Evolutionary conservation across 2,113 vertebrate genomes (phyloP).

Genomic region (Pelusios castaneus): DNA sequence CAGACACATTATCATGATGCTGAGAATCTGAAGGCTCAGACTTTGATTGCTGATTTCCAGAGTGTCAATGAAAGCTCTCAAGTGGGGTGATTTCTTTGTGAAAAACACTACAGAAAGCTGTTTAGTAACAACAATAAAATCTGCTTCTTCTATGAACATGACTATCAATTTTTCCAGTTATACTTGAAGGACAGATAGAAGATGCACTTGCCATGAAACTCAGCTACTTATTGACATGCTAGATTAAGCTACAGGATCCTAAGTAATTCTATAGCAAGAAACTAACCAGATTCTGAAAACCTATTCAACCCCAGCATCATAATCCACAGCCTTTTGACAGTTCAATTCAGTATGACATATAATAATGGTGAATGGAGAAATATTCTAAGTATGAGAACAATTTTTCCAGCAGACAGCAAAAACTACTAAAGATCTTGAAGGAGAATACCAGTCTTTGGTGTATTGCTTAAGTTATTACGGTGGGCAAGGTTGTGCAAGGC

Average conservation of each 20-base stretch:
- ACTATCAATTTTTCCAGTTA: background rate
- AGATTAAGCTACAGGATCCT: background rate
- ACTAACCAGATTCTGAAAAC: background rate
- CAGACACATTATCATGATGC: background rate
- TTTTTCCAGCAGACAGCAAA: constrained; percentile 2
- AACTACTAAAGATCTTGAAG: background rate
- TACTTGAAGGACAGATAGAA: background rate
- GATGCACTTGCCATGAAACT: background rate
- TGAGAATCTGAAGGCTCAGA: background rate
- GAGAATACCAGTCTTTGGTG: background rate
- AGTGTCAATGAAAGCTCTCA: background rate
- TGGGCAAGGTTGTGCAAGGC: background rate
- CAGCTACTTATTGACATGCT: background rate
- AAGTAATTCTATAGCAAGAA: background rate
- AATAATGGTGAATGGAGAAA: background rate
- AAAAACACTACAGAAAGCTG: background rate
- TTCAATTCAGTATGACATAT: constrained; percentile 11
- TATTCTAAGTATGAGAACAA: background rate
- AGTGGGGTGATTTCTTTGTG: background rate
- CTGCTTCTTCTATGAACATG: background rate
- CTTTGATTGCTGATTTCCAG: constrained; percentile 6
- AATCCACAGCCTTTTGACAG: background rate
- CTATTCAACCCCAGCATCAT: background rate
- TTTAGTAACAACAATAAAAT: background rate
- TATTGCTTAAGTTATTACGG: constrained; percentile 2